Conservation (phyloP, 2,113 vertebrate species). For the Nyctereutes procyonoides region DNA sequence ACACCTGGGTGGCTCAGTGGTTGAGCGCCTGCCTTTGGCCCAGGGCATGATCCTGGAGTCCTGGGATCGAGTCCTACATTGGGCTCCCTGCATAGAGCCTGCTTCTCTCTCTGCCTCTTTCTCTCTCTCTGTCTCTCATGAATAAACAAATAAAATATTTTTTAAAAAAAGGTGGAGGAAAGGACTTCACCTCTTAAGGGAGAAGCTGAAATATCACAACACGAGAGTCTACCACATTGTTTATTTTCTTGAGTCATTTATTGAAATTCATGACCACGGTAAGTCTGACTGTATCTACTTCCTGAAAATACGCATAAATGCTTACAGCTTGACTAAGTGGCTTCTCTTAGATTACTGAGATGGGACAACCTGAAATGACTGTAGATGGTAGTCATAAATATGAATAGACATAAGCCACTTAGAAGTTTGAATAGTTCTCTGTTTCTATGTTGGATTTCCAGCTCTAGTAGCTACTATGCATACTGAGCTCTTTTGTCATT, state of each 20-base stretch:
- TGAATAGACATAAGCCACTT: background rate
- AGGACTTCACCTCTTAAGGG: background rate
- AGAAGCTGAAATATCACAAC: slow-evolving; percentile 11
- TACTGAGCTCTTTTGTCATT: background rate
- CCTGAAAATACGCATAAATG: slow-evolving; percentile 21
- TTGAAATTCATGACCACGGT: slow-evolving; percentile 18
- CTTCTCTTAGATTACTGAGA: slow-evolving; percentile 33
- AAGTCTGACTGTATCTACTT: slow-evolving; percentile 31
- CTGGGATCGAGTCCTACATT: no score
- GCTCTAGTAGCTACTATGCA: background rate
- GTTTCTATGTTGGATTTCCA: slow-evolving; percentile 21
- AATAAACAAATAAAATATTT: no score
- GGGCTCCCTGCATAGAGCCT: no score
- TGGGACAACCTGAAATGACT: background rate
- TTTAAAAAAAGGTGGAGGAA: background rate
- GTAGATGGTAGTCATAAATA: background rate
- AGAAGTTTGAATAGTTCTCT: slow-evolving; percentile 42
- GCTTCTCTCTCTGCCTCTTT: no score
- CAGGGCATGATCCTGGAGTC: no score
- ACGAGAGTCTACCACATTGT: background rate
- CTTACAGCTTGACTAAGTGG: background rate
- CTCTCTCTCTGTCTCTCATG: no score
- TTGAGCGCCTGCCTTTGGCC: no score
- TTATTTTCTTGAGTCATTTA: slow-evolving; percentile 40
- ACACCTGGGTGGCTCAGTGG: no score